Base-by-base conservation (phyloP, 1,140 invertebrate genomes). In the Propsilocerus akamusi region DNA sequence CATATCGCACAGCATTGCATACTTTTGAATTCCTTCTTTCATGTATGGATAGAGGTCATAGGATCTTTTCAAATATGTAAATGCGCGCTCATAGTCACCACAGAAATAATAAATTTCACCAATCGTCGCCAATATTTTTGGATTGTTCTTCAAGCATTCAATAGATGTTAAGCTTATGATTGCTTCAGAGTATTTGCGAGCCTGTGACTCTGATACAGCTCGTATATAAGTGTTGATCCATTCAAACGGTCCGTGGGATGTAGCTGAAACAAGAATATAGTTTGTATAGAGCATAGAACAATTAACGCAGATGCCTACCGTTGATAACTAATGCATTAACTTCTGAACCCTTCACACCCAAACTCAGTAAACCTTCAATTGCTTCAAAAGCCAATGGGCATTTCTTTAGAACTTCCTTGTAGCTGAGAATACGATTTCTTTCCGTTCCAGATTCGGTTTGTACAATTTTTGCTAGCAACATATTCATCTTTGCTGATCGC, bases 391-490 rank as follows among this genome's bases (percentile, higher is more conserved):
- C 79, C 53, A 86, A 63, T 2, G 83, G 83, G 63, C 81, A 82
- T 60, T 83, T 81, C 61, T 74, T 71, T 12, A 87, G 56, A 14
- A 86, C 80, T 68, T 86, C 83, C 61, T 84, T 85, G 58, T 80
- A 86, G 22, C 75, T 74, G 1, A 75, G 72, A 28, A 80, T 75
- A 0, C 81, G 81, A 25, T 80, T 78, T 26, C 78, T 62, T 52
- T 82, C 74, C 66, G 73, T 74, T 28, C 75, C 76, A 0, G 53
- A 52, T 54, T 72, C 72, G 53, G 76, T 73, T 30, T 80, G 72
- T 55, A 81, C 80, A 50, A 86, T 66, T 57, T 78, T 77, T 8
- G 76, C 83, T 26, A 87, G 59, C 25, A 82, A 73, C 70, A 84
- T 74, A 57, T 86, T 83, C 3, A 84, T 71, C 56, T 77, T 77